These are phyloP conservation scores for Tipula confusa DNA, from an alignment of 2,888 invertebrate genomes.

Conservation along the genomic window DNA sequence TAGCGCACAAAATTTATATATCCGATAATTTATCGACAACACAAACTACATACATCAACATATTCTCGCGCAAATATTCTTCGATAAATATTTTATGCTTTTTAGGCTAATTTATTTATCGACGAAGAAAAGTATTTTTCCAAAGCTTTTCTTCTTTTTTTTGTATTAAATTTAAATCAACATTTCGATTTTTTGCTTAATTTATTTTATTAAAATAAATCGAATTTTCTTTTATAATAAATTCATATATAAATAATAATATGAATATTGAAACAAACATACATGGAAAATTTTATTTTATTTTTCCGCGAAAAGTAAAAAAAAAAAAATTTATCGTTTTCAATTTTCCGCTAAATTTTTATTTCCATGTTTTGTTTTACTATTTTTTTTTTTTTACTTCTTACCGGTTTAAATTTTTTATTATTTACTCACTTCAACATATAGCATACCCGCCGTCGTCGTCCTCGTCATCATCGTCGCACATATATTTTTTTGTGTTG, in stretches of 20 bases:
- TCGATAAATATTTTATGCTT: not conserved
- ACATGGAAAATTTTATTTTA: not conserved
- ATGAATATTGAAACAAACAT: slow-evolving; percentile 15
- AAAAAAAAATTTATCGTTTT: not conserved
- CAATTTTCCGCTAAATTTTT: slow-evolving; percentile 7
- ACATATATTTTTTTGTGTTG: too few relatives aligned
- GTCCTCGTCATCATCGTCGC: not conserved
- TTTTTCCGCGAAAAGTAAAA: not conserved
- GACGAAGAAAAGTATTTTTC: not conserved
- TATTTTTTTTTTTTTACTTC: not conserved
- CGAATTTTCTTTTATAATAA: not conserved
- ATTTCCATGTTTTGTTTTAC: not conserved
- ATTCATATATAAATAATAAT: not conserved
- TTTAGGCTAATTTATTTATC: not conserved
- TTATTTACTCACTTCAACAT: slow-evolving; percentile 12
- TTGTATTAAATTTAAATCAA: slow-evolving; percentile 7
- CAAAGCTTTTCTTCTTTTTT: not conserved
- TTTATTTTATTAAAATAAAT: slow-evolving; percentile 21
- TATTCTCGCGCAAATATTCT: not conserved
- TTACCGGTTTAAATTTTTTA: slow-evolving; percentile 15
- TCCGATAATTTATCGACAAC: too few relatives aligned
- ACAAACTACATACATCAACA: too few relatives aligned
- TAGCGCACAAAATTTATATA: too few relatives aligned
- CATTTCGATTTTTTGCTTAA: not conserved
- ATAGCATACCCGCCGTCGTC: not conserved